Evolutionary conservation across 2,113 vertebrate species (phyloP).

Genomic region (Gambusia affinis): DNA sequence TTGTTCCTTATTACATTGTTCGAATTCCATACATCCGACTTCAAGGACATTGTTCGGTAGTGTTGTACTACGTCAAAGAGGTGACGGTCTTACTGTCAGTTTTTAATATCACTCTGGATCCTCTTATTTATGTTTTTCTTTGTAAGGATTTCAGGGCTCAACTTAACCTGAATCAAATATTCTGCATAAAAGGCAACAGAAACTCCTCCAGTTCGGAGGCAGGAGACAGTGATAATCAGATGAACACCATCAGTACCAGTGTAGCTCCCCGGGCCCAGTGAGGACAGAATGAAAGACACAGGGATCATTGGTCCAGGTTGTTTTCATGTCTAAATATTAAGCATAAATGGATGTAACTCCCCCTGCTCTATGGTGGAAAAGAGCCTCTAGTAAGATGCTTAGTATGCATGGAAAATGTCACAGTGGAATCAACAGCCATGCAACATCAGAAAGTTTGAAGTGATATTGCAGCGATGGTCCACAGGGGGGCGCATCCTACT

Average conservation of each 20-base stretch:
- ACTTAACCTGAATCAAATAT: neutral
- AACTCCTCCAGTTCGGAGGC: neutral
- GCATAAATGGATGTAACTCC: too few relatives aligned
- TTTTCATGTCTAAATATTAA: too few relatives aligned
- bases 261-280: neutral
- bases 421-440: too few relatives aligned
- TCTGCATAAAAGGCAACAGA: neutral
- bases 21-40: neutral
- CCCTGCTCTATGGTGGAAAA: too few relatives aligned
- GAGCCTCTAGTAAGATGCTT: too few relatives aligned
- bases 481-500: too few relatives aligned
- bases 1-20: constrained; percentile 75
- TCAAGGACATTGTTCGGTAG: neutral
- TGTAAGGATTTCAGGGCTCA: neutral
- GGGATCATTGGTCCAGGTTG: neutral
- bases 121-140: constrained; percentile 3
- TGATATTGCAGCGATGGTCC: too few relatives aligned
- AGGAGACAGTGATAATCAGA: neutral
- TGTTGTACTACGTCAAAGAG: neutral
- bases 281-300: neutral
- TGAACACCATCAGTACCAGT: neutral
- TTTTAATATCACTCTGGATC: neutral
- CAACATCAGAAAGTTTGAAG: too few relatives aligned
- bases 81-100: neutral
- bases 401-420: too few relatives aligned